phyloP scores from a whole-genome alignment of 1,140 invertebrate species.

The Drosophila sechellia region DNA sequence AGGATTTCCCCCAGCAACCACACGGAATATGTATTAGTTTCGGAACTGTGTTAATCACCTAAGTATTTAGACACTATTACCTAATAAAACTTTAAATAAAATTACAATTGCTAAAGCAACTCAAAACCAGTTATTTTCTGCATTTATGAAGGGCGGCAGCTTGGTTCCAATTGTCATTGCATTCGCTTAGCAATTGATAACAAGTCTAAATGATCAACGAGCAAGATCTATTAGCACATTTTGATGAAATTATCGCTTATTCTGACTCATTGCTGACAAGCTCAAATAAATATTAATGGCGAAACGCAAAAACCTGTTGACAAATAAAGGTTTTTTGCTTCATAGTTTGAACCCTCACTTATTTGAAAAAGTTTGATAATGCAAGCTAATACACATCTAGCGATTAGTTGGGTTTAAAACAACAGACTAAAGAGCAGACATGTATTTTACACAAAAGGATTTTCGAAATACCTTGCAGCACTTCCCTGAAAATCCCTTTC shows the following conservation, averaged over 20 bases:
- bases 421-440: not conserved
- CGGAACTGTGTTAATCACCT: constrained; percentile 82
- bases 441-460: not conserved
- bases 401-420: not conserved
- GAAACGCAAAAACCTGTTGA: constrained; percentile 13
- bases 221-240: constrained; percentile 10
- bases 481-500: not conserved
- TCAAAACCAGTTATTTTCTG: too few relatives aligned
- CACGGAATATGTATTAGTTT: constrained; percentile 75
- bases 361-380: not conserved
- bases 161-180: too few relatives aligned
- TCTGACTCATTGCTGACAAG: constrained; percentile 9
- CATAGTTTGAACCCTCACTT: not conserved
- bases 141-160: too few relatives aligned
- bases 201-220: not conserved
- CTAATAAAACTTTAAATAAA: constrained; percentile 69
- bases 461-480: not conserved
- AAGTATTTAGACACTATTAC: constrained; percentile 83
- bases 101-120: constrained; percentile 50
- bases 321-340: constrained; percentile 7
- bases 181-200: not conserved
- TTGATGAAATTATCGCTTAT: not conserved
- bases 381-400: not conserved
- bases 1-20: constrained; percentile 26
- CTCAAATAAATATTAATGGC: constrained; percentile 7